Base-by-base conservation (phyloP, 35 echinoderm and acorn worm genomes). In the Patiria miniata region DNA sequence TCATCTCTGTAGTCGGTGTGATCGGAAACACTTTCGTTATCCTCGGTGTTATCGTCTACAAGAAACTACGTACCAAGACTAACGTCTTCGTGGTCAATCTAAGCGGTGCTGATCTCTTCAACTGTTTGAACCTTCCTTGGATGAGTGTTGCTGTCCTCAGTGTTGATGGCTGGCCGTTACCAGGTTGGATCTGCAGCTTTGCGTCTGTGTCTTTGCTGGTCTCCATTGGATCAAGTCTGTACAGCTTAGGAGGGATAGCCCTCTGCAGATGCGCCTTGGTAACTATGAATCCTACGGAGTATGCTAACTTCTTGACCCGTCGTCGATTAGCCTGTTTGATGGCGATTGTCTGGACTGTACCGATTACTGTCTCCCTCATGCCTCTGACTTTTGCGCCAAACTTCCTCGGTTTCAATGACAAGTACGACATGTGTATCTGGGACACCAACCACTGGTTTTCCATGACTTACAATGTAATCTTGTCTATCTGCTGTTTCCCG, bases 341-440 rank as follows among this genome's bases (percentile, higher is more conserved):
- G 6, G 28, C 47, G 17, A 61, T 87, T 19, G 85, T 97, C 51
- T 92, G 90, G 90, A 38, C 86, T 28, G 82, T 97, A 29, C 87
- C 90, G 15, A 65, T 97, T 7, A 51, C 83, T 34, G 37, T 89
- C 21, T 60, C 91, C n/a, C 69, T 80, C 21, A 68, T 90, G 7
- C 90, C 94, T 22, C 51, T 89, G 57, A 79, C 83, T 2, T 85
- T 93, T n/a, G 87, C 65, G 33, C 16, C 51, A 2, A 85, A 54
- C 16, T 86, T 89, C n/a, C 78, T 97, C n/a, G 94, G 94, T 2
- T 97, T 89, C 53, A 87, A 90, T 58, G 21, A 54, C 15, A 73
- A 79, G 16, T 97, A 97, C 39, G 92, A 91, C 68, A 86, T 89
- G 61, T 97, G 94, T 33, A 93, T 87, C 21, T 97, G 94, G 94